These are phyloP conservation scores for Copidosoma aretas DNA, from an alignment of 2,888 invertebrate genomes.

Conservation along the genomic window DNA sequence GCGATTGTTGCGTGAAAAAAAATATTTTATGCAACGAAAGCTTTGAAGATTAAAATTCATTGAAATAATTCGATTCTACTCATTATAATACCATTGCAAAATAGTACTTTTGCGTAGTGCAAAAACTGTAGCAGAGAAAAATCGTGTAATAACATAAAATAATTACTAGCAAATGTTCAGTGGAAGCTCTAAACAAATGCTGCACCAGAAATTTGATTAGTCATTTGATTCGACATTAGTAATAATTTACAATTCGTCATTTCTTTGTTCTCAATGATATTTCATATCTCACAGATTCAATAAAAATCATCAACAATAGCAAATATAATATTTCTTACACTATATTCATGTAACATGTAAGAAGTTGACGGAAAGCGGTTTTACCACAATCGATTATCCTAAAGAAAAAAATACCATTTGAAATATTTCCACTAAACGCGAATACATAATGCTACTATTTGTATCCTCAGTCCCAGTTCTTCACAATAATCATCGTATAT, in stretches of 20 bases:
- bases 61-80: too few relatives aligned
- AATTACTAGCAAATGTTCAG: slow-evolving; percentile 6
- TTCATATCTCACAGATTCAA: not conserved
- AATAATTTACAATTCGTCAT: slow-evolving; percentile 15
- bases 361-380: not conserved
- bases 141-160: not conserved
- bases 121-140: not conserved
- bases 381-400: not conserved
- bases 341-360: not conserved
- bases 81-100: slow-evolving; percentile 6
- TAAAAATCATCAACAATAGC: not conserved
- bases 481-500: too few relatives aligned
- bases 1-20: not conserved
- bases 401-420: too few relatives aligned
- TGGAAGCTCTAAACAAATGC: slow-evolving; percentile 30
- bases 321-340: not conserved
- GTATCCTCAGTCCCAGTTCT: too few relatives aligned
- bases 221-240: not conserved
- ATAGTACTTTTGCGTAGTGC: not conserved
- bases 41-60: too few relatives aligned
- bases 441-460: too few relatives aligned
- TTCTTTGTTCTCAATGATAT: slow-evolving; percentile 2
- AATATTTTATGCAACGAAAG: too few relatives aligned
- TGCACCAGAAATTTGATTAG: slow-evolving; percentile 6
- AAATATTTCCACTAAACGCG: too few relatives aligned